phyloP scores from a whole-genome alignment of 2,113 vertebrate species.

The Hippocampus abdominalis region DNA sequence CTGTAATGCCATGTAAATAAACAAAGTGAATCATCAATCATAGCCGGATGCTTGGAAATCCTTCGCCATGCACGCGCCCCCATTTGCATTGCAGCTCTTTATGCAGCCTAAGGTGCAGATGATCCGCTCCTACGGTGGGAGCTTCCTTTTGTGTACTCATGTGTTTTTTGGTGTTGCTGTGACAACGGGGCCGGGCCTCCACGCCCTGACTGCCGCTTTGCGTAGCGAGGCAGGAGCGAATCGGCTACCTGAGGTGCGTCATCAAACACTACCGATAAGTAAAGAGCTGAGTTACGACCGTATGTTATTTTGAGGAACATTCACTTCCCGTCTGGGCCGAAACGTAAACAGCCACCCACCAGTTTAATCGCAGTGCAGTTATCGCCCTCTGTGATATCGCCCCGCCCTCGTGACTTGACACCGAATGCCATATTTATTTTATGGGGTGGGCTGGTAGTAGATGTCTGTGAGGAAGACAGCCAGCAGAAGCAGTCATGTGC shows the following conservation, averaged over 20 bases:
- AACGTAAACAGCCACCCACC: slow-evolving; percentile 79
- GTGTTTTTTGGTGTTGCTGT: slow-evolving; percentile 59
- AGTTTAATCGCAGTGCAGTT: slow-evolving; percentile 86
- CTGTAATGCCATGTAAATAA: neutral
- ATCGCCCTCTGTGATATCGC: slow-evolving; percentile 78
- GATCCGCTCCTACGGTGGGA: slow-evolving; percentile 48
- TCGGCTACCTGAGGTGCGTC: slow-evolving; percentile 63
- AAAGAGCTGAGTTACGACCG: slow-evolving; percentile 77
- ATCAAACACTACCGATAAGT: slow-evolving; percentile 75
- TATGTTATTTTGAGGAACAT: slow-evolving; percentile 90
- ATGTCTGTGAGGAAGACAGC: slow-evolving; percentile 15
- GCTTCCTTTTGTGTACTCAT: slow-evolving; percentile 57
- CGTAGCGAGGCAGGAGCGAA: slow-evolving; percentile 33
- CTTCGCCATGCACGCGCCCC: neutral
- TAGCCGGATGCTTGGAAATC: neutral
- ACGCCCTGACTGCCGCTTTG: slow-evolving; percentile 36
- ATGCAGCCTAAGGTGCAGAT: slow-evolving; percentile 59
- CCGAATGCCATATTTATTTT: slow-evolving; percentile 56
- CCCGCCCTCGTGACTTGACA: slow-evolving; percentile 72
- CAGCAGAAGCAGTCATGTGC: slow-evolving; percentile 10
- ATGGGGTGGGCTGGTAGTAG: slow-evolving; percentile 28
- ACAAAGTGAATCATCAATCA: neutral
- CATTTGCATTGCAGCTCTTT: slow-evolving; percentile 55
- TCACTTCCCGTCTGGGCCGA: slow-evolving; percentile 81
- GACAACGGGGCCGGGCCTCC: slow-evolving; percentile 40